Conservation (phyloP, 1,140 invertebrate species). For the Hycleus cichorii region DNA sequence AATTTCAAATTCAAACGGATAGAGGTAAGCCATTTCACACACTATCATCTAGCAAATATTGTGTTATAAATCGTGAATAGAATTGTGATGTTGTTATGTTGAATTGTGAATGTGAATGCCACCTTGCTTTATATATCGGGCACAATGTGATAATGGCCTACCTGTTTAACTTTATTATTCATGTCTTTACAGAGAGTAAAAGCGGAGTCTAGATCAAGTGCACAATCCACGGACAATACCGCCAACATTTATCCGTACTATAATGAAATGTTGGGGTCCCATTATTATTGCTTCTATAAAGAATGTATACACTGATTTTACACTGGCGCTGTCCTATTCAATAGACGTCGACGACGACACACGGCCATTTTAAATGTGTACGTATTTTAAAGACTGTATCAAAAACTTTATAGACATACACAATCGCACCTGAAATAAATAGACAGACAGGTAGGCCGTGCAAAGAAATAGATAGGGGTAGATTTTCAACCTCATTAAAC, state of each 20-base stretch:
- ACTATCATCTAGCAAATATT: no score
- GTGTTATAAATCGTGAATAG: constrained; percentile 14
- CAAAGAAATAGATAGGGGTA: constrained; percentile 8
- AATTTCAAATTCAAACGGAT: neutral
- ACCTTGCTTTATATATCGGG: constrained; percentile 30
- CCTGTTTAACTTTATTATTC: constrained; percentile 38
- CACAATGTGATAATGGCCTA: constrained; percentile 35
- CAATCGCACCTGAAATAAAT: neutral
- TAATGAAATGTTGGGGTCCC: constrained; percentile 37
- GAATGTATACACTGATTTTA: constrained; percentile 37
- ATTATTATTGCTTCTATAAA: constrained; percentile 34
- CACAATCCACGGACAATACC: constrained; percentile 36
- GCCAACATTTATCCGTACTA: constrained; percentile 34
- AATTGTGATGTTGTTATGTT: constrained; percentile 13
- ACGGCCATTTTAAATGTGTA: constrained; percentile 19
- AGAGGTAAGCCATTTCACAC: constrained; percentile 21
- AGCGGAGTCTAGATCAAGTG: constrained; percentile 31
- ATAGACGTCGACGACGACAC: constrained; percentile 4
- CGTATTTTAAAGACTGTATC: neutral
- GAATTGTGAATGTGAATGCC: constrained; percentile 30
- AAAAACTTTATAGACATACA: no score
- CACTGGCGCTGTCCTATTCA: constrained; percentile 26
- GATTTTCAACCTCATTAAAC: constrained; percentile 9
- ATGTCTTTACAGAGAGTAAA: constrained; percentile 27
- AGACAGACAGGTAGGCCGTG: constrained; percentile 2